Evolutionary conservation across 2,888 invertebrate species (phyloP).

Genomic region (Caenorhabditis sp.): DNA sequence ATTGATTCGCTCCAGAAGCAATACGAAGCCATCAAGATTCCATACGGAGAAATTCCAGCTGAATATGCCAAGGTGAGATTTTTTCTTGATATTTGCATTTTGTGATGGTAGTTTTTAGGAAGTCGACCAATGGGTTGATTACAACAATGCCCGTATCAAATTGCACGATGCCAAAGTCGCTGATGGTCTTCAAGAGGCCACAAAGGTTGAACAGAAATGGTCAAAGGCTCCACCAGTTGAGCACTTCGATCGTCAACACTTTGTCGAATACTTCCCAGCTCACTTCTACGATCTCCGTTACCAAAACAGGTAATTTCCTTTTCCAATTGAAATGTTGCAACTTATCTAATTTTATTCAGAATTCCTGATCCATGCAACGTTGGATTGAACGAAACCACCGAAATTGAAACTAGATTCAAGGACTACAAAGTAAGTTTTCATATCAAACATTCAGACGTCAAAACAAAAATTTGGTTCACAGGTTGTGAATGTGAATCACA

Average conservation of each 20-base stretch:
- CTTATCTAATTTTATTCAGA: constrained; percentile 27
- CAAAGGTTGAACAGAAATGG: constrained; percentile 70
- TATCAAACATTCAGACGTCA: no score
- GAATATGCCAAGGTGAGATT: constrained; percentile 49
- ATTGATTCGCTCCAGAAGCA: constrained; percentile 70
- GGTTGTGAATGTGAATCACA: no score
- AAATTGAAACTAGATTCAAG: constrained; percentile 65
- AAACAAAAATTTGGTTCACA: no score
- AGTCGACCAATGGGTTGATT: constrained; percentile 65
- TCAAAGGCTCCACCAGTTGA: constrained; percentile 69
- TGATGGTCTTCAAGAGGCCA: constrained; percentile 66
- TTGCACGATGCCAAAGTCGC: constrained; percentile 65
- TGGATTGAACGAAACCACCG: constrained; percentile 64
- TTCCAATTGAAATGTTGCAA: not conserved
- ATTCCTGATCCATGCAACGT: constrained; percentile 64
- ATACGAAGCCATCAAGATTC: constrained; percentile 68
- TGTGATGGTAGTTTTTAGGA: constrained; percentile 42
- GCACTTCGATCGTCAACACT: constrained; percentile 68
- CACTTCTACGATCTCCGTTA: constrained; percentile 67
- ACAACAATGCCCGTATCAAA: constrained; percentile 65
- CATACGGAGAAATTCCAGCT: constrained; percentile 67
- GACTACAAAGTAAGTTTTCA: constrained; percentile 60
- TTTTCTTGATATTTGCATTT: no score
- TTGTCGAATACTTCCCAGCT: constrained; percentile 63
- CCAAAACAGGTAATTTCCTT: constrained; percentile 48